Evolutionary conservation across 2,888 invertebrate genomes (phyloP).

Genomic region (Amorpha juglandis): DNA sequence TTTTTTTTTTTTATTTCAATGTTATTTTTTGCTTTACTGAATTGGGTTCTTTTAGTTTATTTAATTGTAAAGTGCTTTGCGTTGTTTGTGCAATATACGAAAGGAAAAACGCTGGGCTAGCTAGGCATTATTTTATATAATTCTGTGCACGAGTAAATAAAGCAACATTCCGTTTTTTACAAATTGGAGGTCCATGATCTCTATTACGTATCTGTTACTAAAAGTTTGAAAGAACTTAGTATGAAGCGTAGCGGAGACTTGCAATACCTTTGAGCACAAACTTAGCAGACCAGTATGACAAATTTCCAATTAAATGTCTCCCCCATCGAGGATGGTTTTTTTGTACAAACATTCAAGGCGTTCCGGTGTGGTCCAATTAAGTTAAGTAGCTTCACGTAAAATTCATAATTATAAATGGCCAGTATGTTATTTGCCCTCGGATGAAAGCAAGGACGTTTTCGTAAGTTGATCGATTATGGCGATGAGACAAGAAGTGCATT

Average conservation of each 20-base stretch:
- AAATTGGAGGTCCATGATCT: slow-evolving; percentile 25
- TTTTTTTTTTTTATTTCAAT: too few species aligned
- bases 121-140: too few species aligned
- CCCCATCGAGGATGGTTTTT: neutral
- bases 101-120: too few species aligned
- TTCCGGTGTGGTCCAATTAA: slow-evolving; percentile 25
- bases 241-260: slow-evolving; percentile 35
- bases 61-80: neutral
- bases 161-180: neutral
- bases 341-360: neutral
- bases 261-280: slow-evolving; percentile 53
- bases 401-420: slow-evolving; percentile 17
- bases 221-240: slow-evolving; percentile 22
- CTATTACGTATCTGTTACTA: slow-evolving; percentile 33
- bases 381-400: slow-evolving; percentile 18
- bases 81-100: too few species aligned
- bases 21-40: too few species aligned
- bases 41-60: too few species aligned
- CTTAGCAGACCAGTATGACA: slow-evolving; percentile 55
- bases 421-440: neutral
- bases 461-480: slow-evolving; percentile 12
- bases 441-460: slow-evolving; percentile 11
- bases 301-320: slow-evolving; percentile 46
- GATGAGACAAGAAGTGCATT: slow-evolving; percentile 14
- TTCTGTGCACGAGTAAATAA: neutral